Conservation (phyloP, 2,888 invertebrate genomes). For the Thyatira batis region DNA sequence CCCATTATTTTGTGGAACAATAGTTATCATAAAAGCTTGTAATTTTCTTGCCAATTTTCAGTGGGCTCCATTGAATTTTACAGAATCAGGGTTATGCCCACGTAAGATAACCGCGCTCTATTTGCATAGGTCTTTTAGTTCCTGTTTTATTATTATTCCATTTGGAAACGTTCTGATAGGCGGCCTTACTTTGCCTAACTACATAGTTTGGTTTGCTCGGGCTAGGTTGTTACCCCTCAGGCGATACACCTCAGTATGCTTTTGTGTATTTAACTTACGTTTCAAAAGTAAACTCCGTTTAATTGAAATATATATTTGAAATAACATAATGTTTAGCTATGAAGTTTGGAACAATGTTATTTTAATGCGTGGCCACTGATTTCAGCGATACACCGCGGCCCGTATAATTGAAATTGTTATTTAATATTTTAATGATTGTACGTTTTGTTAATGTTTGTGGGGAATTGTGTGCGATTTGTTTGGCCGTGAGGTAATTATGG, state of each 20-base stretch:
- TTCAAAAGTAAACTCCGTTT: slow-evolving; percentile 66
- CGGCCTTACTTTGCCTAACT: slow-evolving; percentile 13
- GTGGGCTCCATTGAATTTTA: background rate
- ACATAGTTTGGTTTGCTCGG: slow-evolving; percentile 51
- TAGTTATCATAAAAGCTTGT: background rate
- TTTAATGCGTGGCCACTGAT: slow-evolving; percentile 6
- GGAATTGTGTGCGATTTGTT: background rate
- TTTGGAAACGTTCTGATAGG: slow-evolving; percentile 42
- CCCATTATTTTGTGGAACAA: background rate
- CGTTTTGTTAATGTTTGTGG: background rate
- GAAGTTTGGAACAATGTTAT: slow-evolving; percentile 16
- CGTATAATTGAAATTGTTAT: slow-evolving; percentile 24
- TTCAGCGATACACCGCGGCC: slow-evolving; percentile 2
- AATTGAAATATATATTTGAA: slow-evolving; percentile 76
- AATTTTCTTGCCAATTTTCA: background rate
- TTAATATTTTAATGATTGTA: slow-evolving; percentile 12
- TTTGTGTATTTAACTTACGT: slow-evolving; percentile 70
- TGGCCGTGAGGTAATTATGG: background rate
- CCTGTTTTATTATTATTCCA: slow-evolving; percentile 39
- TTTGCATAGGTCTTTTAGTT: slow-evolving; percentile 38
- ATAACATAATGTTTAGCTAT: slow-evolving; percentile 53
- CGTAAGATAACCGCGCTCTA: slow-evolving; percentile 22
- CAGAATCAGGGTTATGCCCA: background rate
- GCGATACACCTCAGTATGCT: slow-evolving; percentile 64
- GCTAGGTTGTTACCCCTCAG: slow-evolving; percentile 42